phyloP scores from a whole-genome alignment of 2,797 vertebrate species.

The Gymnoscopelus microlampas region DNA sequence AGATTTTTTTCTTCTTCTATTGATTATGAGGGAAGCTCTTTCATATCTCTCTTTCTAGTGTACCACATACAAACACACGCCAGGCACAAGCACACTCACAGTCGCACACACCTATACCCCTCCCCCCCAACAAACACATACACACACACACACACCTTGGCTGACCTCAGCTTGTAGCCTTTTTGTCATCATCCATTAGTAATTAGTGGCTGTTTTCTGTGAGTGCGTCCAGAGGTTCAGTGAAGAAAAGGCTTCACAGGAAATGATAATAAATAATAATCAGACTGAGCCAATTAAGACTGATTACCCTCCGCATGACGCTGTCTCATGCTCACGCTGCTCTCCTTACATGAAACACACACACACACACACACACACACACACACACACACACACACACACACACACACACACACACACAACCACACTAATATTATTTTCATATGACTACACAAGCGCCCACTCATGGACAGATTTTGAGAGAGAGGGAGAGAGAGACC shows the following conservation, averaged over 20 bases:
- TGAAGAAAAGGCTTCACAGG: slow-evolving; percentile 67
- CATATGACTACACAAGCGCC: background rate
- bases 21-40: too few species aligned
- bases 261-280: slow-evolving; percentile 80
- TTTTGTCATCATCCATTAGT: slow-evolving; percentile 75
- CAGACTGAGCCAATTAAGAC: slow-evolving; percentile 70
- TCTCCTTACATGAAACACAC: slow-evolving; percentile 5
- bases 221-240: slow-evolving; percentile 64
- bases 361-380: slow-evolving; percentile 16
- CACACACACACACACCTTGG: slow-evolving; percentile 43
- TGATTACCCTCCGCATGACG: slow-evolving; percentile 61
- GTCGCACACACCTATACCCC: background rate
- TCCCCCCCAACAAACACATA: too few species aligned
- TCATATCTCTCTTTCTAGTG: background rate
- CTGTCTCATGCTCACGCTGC: slow-evolving; percentile 31
- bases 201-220: slow-evolving; percentile 75
- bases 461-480: background rate
- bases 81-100: background rate
- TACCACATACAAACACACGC: background rate
- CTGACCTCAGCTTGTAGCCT: slow-evolving; percentile 47
- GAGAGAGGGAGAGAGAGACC: background rate
- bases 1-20: too few species aligned
- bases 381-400: slow-evolving; percentile 1
- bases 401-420: slow-evolving; percentile 13
- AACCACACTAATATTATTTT: slow-evolving; percentile 23